phyloP scores from a whole-genome alignment of 2,797 vertebrate genomes.

The Heliangelus exortis region DNA sequence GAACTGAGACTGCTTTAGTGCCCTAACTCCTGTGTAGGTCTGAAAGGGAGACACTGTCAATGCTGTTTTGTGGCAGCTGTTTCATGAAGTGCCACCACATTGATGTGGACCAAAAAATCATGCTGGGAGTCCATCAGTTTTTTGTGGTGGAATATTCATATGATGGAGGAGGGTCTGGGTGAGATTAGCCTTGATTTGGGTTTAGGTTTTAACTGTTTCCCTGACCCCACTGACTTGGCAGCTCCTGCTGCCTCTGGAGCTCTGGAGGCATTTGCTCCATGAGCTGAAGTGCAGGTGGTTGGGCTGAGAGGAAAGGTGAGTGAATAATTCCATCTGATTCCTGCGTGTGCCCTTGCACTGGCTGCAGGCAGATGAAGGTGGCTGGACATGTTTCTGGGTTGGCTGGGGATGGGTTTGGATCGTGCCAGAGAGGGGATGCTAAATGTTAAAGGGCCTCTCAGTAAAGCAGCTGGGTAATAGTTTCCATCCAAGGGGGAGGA shows the following conservation, averaged over 20 bases:
- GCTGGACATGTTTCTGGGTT: fast-evolving
- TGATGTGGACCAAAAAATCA: no score
- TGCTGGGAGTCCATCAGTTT: neutral
- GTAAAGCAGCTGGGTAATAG: neutral
- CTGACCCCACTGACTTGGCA: fast-evolving
- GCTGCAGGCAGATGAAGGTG: fast-evolving
- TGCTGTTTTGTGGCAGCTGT: neutral
- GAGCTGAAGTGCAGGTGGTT: neutral
- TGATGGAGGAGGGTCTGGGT: neutral
- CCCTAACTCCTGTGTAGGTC: neutral
- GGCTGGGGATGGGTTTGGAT: neutral
- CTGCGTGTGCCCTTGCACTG: neutral
- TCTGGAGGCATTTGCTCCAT: neutral
- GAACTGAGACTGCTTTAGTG: neutral
- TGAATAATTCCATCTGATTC: no score
- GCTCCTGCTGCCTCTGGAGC: neutral
- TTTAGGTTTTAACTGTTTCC: neutral
- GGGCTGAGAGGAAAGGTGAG: neutral
- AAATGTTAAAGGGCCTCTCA: neutral
- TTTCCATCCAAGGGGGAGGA: neutral
- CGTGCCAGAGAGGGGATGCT: neutral
- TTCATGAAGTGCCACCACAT: neutral
- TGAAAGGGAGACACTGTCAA: neutral
- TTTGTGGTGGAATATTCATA: neutral
- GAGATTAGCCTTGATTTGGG: neutral